Percentiles rank a stretch among this genome's conserved stretches.
These are phyloP conservation scores for Hylia prasina DNA, from an alignment of 2,113 vertebrate genomes.

Conservation along the genomic window DNA sequence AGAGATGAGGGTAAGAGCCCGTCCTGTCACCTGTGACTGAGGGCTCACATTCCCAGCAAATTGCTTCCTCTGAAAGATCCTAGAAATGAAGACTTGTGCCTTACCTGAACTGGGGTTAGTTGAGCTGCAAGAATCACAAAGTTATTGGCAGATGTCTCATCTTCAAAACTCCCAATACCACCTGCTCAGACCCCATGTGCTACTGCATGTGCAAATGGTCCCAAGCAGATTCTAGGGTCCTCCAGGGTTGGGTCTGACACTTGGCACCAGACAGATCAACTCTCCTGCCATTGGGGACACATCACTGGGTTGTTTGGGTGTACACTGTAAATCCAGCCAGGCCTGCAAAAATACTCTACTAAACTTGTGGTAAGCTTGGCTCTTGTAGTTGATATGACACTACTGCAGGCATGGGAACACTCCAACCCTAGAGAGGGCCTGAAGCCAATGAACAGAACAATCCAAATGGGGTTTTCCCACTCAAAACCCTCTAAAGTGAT, in stretches of 20 bases:
- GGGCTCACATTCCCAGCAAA: neutral
- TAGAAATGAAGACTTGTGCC: neutral
- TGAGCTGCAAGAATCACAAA: neutral
- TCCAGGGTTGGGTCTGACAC: neutral
- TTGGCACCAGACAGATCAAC: neutral
- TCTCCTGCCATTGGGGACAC: fast-evolving
- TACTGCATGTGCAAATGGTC: neutral
- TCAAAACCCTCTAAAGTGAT: neutral
- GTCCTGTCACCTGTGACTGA: neutral
- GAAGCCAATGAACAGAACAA: neutral
- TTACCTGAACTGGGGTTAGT: neutral
- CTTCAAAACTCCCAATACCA: neutral
- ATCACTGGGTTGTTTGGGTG: neutral
- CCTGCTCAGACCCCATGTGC: neutral
- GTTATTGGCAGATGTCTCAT: neutral
- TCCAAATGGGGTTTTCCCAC: neutral
- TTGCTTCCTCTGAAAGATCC: neutral
- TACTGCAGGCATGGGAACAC: neutral
- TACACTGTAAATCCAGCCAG: neutral
- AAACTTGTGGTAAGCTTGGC: neutral
- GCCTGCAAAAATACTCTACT: neutral
- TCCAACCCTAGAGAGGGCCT: neutral
- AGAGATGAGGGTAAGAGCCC: neutral
- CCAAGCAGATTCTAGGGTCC: neutral
- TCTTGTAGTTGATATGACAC: neutral